Evolutionary conservation across 2,113 vertebrate species (phyloP).

Genomic region (Muntiacus reevesi): DNA sequence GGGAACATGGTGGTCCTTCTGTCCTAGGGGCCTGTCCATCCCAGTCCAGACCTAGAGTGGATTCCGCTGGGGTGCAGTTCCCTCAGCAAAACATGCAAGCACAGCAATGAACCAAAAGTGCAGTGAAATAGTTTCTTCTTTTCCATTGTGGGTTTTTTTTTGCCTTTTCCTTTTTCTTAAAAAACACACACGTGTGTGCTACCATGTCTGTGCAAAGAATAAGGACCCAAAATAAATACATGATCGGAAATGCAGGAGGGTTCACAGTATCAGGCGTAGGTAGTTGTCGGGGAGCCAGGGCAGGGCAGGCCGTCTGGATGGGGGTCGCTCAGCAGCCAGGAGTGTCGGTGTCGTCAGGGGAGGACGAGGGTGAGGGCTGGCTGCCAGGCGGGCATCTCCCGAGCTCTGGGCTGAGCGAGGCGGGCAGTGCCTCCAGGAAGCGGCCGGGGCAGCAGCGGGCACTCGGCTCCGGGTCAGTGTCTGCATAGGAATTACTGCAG

Average conservation of each 20-base stretch:
- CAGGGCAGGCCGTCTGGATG: neutral
- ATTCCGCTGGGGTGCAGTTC: neutral
- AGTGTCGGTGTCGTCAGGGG: neutral
- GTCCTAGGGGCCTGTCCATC: neutral
- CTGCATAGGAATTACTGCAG: slow-evolving; percentile 84
- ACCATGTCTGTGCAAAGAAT: slow-evolving; percentile 76
- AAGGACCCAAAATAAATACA: slow-evolving; percentile 81
- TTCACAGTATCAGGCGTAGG: slow-evolving; percentile 78
- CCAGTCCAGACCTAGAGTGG: neutral
- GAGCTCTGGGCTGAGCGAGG: slow-evolving; percentile 55
- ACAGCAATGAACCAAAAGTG: slow-evolving; percentile 55
- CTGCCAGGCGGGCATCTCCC: slow-evolving; percentile 50
- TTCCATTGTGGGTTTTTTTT: neutral
- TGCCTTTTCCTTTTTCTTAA: slow-evolving; percentile 47
- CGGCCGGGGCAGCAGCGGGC: slow-evolving; percentile 65
- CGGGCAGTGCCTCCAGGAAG: slow-evolving; percentile 65
- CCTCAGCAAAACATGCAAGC: slow-evolving; percentile 48
- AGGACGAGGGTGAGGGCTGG: slow-evolving; percentile 46
- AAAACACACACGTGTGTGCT: slow-evolving; percentile 74
- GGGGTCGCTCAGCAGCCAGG: slow-evolving; percentile 38
- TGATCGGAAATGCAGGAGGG: slow-evolving; percentile 46
- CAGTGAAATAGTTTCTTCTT: slow-evolving; percentile 44
- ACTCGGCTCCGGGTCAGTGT: slow-evolving; percentile 72
- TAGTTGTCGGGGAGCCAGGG: slow-evolving; percentile 67
- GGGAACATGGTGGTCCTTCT: neutral